Evolutionary conservation across 1,140 invertebrate species (phyloP).

Genomic region (Drosophila kurseongensis): DNA sequence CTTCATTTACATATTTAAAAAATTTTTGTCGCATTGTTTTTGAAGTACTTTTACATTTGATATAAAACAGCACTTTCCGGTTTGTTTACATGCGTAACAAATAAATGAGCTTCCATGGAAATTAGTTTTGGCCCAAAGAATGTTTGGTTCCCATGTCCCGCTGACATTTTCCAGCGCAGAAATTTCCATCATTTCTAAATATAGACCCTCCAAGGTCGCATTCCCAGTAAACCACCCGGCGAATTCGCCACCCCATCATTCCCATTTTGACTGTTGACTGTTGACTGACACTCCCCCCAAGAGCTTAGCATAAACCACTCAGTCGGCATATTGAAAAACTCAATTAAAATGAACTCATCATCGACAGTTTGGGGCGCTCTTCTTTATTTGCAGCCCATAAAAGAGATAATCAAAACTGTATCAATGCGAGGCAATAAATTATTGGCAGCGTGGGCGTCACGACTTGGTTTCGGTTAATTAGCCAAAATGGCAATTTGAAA

Average conservation of each 20-base stretch:
- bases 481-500: constrained; percentile 61
- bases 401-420: constrained; percentile 49
- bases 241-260: constrained; percentile 1
- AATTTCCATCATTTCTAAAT: constrained; percentile 17
- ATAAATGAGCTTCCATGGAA: background rate
- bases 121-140: background rate
- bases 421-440: constrained; percentile 47
- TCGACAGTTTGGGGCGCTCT: constrained; percentile 23
- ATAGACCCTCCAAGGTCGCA: constrained; percentile 25
- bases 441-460: constrained; percentile 42
- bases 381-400: constrained; percentile 23
- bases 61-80: background rate
- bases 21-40: no score
- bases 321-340: constrained; percentile 46
- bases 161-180: constrained; percentile 14
- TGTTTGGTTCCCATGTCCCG: constrained; percentile 13
- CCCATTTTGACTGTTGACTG: constrained; percentile 4
- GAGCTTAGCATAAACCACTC: constrained; percentile 8
- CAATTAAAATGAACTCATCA: constrained; percentile 67
- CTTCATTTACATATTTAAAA: no score
- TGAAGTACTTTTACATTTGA: no score
- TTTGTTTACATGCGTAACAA: background rate
- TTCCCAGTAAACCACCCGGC: constrained; percentile 14
- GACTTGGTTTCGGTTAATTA: constrained; percentile 63
- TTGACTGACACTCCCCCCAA: constrained; percentile 19